Evolutionary conservation across 2,888 invertebrate species (phyloP), one percentile per base, ranked within the genome.

Genomic region (Orchesellides sinensis): DNA sequence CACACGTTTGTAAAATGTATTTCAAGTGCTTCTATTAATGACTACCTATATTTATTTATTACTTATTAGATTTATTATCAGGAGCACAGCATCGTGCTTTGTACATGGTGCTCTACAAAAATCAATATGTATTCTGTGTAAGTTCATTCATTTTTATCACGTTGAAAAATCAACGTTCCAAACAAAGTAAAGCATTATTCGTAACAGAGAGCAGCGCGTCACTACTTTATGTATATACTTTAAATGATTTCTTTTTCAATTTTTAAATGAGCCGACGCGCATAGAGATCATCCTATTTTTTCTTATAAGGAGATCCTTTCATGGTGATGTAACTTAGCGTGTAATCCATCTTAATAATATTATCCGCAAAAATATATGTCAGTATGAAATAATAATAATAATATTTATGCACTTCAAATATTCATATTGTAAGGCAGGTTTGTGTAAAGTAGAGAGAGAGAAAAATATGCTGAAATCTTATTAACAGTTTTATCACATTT

Each of bases 261-360:
- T 75, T n/a, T 78, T 63, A 75, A 75, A 81, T 81, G 61, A 75
- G 82, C 82, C 82, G 82, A 82, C 75, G 23, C n/a, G n/a, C n/a
- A n/a, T n/a, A 59, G 61, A 70, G 73, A 75, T 75, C 70, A 82
- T 82, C 82, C 75, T 70, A 82, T 82, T 75, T 79, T 61, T 49
- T 75, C 82, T 25, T 75, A 75, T 75, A 82, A 82, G 82, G 82
- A 75, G 82, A 69, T 63, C 82, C 61, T 81, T 80, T 74, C 74
- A 59, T 66, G 80, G 74, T 81, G 74, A 81, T 81, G 81, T 69
- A 81, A 81, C 54, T 63, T 52, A 56, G 19, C 61, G 49, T n/a
- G n/a, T 74, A 27, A 74, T 69, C 74, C 73, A 40, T 14, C 40
- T 8, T 40, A 40, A 40, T 40, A 40, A 40, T 40, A 40, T 40